Evolutionary conservation across 2,888 invertebrate species (phyloP).

Genomic region (Thelaira solivaga): DNA sequence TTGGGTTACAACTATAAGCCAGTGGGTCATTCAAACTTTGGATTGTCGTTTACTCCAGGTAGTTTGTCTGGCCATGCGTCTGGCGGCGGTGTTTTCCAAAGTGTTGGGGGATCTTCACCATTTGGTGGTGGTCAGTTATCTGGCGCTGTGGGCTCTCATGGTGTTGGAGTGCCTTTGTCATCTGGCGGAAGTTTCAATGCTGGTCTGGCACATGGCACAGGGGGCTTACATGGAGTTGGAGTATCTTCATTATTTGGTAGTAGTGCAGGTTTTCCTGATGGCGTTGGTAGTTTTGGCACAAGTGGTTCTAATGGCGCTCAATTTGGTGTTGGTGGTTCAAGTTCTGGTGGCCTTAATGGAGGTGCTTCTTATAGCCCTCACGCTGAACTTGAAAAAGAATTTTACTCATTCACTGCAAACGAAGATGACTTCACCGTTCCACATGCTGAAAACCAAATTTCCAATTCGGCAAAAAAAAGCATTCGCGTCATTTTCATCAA

Average conservation of each 20-base stretch:
- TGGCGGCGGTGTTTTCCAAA: conserved; percentile 67
- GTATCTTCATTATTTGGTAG: no score
- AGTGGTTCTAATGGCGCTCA: not conserved
- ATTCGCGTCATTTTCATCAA: conserved; percentile 74
- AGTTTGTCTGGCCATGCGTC: conserved; percentile 18
- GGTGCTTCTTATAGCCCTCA: conserved; percentile 40
- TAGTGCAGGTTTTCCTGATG: not conserved
- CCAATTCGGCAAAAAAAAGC: conserved; percentile 65
- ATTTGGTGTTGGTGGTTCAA: conserved; percentile 61
- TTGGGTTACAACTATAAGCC: conserved; percentile 71
- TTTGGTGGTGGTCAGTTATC: conserved; percentile 22
- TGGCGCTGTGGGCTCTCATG: not conserved
- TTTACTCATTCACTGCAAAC: conserved; percentile 70
- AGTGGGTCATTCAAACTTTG: conserved; percentile 65
- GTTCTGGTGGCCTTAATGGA: not conserved
- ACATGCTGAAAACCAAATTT: conserved; percentile 64
- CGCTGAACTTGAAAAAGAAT: conserved; percentile 70
- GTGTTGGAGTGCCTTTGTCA: not conserved
- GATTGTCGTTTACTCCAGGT: conserved; percentile 23
- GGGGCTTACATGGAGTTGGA: not conserved
- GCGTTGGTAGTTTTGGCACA: conserved; percentile 4
- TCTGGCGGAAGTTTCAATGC: not conserved
- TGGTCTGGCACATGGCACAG: not conserved
- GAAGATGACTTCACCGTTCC: conserved; percentile 69
- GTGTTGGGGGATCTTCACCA: conserved; percentile 64